A percentile compares a stretch with the other conserved stretches of the same genome.
These are phyloP conservation scores for Ellobius talpinus DNA, from an alignment of 2,113 vertebrate species.

Conservation along the genomic window DNA sequence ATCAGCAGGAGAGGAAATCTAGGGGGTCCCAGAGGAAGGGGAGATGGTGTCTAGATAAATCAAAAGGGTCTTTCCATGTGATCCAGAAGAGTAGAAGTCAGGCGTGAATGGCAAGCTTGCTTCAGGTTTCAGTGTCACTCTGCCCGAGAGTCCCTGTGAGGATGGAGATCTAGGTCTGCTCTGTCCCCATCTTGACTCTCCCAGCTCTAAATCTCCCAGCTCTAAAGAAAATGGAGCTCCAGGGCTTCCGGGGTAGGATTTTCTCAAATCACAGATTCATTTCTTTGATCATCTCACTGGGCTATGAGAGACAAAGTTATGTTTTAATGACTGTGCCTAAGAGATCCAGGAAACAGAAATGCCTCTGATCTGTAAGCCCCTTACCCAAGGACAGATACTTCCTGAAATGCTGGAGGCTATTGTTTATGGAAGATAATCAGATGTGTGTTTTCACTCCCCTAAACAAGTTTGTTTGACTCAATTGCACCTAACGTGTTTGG, in stretches of 20 bases:
- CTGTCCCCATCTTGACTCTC: neutral
- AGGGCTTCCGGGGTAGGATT: neutral
- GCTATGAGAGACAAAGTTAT: neutral
- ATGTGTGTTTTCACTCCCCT: neutral
- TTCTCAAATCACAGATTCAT: neutral
- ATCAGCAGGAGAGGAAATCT: neutral
- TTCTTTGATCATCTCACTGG: neutral
- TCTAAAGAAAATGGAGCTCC: neutral
- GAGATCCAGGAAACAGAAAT: neutral
- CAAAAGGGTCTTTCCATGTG: neutral
- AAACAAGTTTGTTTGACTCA: neutral
- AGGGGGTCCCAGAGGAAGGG: neutral
- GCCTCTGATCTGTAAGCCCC: neutral
- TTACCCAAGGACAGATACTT: neutral
- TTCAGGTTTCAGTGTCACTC: slow-evolving; percentile 39
- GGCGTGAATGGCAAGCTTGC: neutral
- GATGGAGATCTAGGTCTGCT: neutral
- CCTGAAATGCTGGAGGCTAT: neutral
- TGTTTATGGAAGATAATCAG: neutral
- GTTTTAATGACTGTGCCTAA: neutral
- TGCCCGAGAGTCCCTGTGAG: neutral
- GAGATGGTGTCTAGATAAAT: neutral
- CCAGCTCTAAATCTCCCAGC: too few relatives aligned
- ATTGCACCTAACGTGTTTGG: neutral
- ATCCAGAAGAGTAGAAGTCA: neutral